These are phyloP conservation scores for Lophotriccus pileatus DNA, from an alignment of 2,797 vertebrate genomes.

Conservation along the genomic window DNA sequence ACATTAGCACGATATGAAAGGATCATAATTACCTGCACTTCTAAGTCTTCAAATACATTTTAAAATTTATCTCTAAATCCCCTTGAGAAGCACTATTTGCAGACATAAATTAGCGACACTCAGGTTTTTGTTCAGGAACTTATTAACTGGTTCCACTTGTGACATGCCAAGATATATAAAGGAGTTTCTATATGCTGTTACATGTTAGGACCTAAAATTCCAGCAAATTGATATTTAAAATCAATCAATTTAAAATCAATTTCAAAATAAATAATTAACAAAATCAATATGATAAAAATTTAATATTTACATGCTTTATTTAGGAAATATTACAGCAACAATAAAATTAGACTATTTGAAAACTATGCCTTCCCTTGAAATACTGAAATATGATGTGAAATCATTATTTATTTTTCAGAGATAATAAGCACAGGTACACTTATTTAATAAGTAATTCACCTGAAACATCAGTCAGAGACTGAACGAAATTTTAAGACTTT, in stretches of 20 bases:
- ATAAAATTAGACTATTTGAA: neutral
- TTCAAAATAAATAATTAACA: neutral
- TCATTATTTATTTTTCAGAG: neutral
- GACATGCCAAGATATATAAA: neutral
- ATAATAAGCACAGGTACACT: neutral
- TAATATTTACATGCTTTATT: neutral
- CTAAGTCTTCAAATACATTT: neutral
- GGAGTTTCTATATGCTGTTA: neutral
- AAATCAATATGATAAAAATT: conserved; percentile 2
- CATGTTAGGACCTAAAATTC: neutral
- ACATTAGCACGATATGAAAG: neutral
- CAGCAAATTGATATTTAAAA: neutral
- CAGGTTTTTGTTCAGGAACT: neutral
- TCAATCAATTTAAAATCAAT: no score
- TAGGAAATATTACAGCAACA: neutral
- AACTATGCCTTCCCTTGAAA: neutral
- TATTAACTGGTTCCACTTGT: neutral
- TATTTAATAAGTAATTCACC: neutral
- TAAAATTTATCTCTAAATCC: neutral
- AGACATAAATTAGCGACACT: neutral
- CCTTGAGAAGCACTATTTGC: neutral
- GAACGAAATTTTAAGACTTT: neutral
- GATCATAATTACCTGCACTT: neutral
- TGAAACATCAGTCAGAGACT: neutral
- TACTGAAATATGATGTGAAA: neutral